phyloP scores from a whole-genome alignment of 2,113 vertebrate species.

The Tretioscincus oriximinensis region DNA sequence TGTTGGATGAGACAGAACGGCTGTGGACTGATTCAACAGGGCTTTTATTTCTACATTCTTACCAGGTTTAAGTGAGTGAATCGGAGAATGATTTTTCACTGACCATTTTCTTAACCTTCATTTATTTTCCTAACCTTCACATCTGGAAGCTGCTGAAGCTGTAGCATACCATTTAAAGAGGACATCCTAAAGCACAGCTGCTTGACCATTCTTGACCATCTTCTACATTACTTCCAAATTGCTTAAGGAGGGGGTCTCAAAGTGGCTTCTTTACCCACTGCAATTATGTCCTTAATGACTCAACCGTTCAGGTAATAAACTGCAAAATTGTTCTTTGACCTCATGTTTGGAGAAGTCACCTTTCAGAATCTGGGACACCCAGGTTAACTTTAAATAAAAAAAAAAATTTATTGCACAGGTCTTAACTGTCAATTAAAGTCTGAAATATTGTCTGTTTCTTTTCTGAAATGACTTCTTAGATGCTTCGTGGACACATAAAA shows the following conservation, averaged over 20 bases:
- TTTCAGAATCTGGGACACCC: constrained; percentile 73
- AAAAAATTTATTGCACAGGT: constrained; percentile 71
- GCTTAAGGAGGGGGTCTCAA: neutral
- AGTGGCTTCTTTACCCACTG: neutral
- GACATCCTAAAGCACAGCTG: neutral
- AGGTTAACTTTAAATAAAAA: constrained; percentile 70
- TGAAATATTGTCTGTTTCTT: constrained; percentile 77
- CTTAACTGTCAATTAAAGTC: constrained; percentile 75
- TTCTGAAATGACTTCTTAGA: constrained; percentile 74
- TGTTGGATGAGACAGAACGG: too few relatives aligned
- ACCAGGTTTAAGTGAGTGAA: neutral
- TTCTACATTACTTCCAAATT: neutral
- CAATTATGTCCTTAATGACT: constrained; percentile 43
- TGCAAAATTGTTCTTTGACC: constrained; percentile 54
- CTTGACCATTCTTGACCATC: neutral
- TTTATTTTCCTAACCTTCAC: neutral
- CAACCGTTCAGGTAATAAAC: constrained; percentile 41
- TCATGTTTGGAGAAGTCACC: constrained; percentile 73
- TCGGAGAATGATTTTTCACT: neutral
- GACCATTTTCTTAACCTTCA: neutral
- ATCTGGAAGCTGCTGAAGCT: neutral
- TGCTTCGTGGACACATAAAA: constrained; percentile 75
- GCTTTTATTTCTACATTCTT: too few relatives aligned
- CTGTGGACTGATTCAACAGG: too few relatives aligned
- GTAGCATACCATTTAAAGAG: neutral